A percentile compares a stretch with the other conserved stretches of the same genome.
phyloP scores from a whole-genome alignment of 2,888 invertebrate species.

The Drosophila macrothrix region DNA sequence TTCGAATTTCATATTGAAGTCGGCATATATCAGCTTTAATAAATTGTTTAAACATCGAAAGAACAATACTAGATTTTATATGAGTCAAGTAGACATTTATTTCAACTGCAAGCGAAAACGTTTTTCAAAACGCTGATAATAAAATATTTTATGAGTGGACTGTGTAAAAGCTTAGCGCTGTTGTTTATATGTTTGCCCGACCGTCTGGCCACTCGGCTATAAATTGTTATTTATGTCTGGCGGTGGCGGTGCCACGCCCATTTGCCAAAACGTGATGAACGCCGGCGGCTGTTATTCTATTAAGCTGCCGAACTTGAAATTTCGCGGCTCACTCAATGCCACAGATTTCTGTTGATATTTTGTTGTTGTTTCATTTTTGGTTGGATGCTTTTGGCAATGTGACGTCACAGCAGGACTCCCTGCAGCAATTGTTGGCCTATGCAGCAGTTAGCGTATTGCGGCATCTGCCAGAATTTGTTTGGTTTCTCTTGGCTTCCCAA shows the following conservation, averaged over 20 bases:
- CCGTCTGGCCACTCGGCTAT: conserved; percentile 60
- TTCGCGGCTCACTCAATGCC: conserved; percentile 38
- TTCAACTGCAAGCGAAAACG: conserved; percentile 12
- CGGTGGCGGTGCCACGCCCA: conserved; percentile 42
- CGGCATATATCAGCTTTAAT: not conserved
- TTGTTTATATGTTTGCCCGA: conserved; percentile 60
- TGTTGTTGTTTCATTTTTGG: conserved; percentile 1
- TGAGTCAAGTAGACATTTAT: not conserved
- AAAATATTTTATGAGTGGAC: conserved; percentile 55
- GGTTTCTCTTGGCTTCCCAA: conserved; percentile 8
- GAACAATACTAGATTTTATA: not conserved
- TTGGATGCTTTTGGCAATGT: conserved; percentile 20
- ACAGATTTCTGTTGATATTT: conserved; percentile 24
- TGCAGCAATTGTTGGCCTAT: conserved; percentile 3
- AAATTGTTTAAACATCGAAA: not conserved
- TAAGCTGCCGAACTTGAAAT: conserved; percentile 54
- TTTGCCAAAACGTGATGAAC: conserved; percentile 30
- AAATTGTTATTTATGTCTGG: conserved; percentile 68
- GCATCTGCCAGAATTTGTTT: conserved; percentile 19
- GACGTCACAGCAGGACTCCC: conserved; percentile 31
- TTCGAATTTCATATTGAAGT: not conserved
- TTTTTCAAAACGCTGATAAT: conserved; percentile 30
- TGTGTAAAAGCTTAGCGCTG: conserved; percentile 40
- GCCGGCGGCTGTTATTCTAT: conserved; percentile 43
- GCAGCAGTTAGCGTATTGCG: conserved; percentile 13